Base-by-base conservation (phyloP, 2,797 vertebrate genomes). In the Pseudochromis fuscus region DNA sequence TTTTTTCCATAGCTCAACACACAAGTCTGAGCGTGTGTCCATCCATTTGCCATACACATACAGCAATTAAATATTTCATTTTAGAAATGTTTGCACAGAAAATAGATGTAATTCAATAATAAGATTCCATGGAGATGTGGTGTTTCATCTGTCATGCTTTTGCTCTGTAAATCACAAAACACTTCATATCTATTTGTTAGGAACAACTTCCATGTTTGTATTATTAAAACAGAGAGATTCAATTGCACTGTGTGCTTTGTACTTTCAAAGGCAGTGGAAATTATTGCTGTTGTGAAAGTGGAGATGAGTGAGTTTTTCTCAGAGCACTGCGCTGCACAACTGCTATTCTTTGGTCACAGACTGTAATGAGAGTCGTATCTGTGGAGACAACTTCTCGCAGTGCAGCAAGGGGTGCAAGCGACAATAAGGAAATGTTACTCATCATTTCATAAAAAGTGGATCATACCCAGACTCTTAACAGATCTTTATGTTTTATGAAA, bases 401-500 rank as follows among this genome's bases (percentile, higher is more conserved):
- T 66, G 72, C 65, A 55, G 73, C 81, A 61, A 71, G 64, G 72
- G 73, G 72, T 21, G 23, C 60, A 31, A 90, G 81, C 67, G 69
- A 83, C 83, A 88, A 91, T 75, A 81, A 93, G 90, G 91, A 94
- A 94, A 93, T 93, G 89, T 93, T 93, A 88, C 92, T 93, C 91
- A 91, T 92, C 91, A 92, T 92, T 92, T 89, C 86, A 88, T 89
- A 88, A 90, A n/a, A 91, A 67, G 76, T 83, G 74, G 87, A 92
- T 93, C 89, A 88, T 84, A 89, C 84, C 91, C 83, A 85, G 91
- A 92, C 87, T 92, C 88, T 90, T 90, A 92, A 86, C 92, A 93
- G 92, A 94, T 94, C 93, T 93, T 94, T 88, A 83, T 89, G 83
- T 87, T 89, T 94, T 94, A 94, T 94, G 88, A 93, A 88, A 94